phyloP scores from a whole-genome alignment of 2,113 vertebrate genomes.

The Erythrocebus patas region DNA sequence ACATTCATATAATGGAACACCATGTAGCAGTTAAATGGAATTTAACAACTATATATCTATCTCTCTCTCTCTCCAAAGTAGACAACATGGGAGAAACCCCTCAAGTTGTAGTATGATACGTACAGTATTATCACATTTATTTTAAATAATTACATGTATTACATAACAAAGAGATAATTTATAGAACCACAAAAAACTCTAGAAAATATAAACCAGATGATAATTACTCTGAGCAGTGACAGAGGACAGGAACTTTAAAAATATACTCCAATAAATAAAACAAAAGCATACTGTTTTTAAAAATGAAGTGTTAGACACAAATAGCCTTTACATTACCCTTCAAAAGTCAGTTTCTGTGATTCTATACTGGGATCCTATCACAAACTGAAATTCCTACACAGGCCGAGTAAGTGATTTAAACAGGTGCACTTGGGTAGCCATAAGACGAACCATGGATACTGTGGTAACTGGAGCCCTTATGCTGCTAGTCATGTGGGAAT shows the following conservation, averaged over 20 bases:
- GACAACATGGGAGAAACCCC: background rate
- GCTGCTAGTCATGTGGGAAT: background rate
- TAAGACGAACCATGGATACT: accelerated
- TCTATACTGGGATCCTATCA: background rate
- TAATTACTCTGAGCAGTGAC: background rate
- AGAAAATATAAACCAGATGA: background rate
- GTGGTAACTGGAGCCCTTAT: accelerated
- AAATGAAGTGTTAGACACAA: background rate
- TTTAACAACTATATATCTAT: background rate
- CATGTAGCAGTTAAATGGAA: accelerated
- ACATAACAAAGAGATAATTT: background rate
- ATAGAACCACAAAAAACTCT: background rate
- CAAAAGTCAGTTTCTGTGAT: background rate
- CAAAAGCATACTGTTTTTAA: background rate
- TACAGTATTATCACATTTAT: background rate
- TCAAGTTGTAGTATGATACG: background rate
- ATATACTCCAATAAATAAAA: background rate
- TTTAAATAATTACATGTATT: background rate
- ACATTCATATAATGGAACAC: background rate
- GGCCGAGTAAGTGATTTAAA: background rate
- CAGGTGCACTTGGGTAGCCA: accelerated
- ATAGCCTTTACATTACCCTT: background rate
- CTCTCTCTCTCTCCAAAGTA: background rate
- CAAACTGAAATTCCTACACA: background rate
- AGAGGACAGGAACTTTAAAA: background rate